Percentiles rank a stretch among this genome's conserved stretches.
phyloP scores from a whole-genome alignment of 2,113 vertebrate genomes.

The Morone chrysops region DNA sequence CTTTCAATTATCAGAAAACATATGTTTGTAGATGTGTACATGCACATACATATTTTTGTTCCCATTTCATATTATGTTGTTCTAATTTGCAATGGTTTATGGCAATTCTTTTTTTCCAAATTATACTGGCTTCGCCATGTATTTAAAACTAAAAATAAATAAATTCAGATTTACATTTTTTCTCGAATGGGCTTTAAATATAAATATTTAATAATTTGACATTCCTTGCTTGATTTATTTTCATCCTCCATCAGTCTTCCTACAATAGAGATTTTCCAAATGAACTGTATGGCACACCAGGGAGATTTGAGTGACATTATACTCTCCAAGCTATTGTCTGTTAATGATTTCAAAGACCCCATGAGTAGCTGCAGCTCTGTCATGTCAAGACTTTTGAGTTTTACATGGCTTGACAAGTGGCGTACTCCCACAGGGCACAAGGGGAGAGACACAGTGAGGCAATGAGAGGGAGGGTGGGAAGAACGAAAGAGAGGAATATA shows the following conservation, averaged over 20 bases:
- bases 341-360: slow-evolving; percentile 68
- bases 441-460: not conserved
- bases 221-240: not conserved
- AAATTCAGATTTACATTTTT: not conserved
- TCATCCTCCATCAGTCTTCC: not conserved
- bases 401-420: slow-evolving; percentile 65
- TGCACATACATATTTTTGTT: too few relatives aligned
- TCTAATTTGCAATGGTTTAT: too few relatives aligned
- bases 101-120: too few relatives aligned
- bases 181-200: too few relatives aligned
- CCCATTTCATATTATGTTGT: too few relatives aligned
- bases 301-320: slow-evolving; percentile 43
- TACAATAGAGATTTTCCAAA: not conserved
- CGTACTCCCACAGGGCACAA: slow-evolving; percentile 46
- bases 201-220: not conserved
- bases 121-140: too few relatives aligned
- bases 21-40: not conserved
- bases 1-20: slow-evolving; percentile 1
- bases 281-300: not conserved
- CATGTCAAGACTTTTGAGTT: slow-evolving; percentile 60
- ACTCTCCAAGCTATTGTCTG: slow-evolving; percentile 59
- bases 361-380: slow-evolving; percentile 54
- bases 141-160: not conserved
- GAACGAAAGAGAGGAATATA: not conserved
- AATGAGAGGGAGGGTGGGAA: not conserved